phyloP scores from a whole-genome alignment of 2,797 vertebrate species.

The Crocidura indochinensis region DNA sequence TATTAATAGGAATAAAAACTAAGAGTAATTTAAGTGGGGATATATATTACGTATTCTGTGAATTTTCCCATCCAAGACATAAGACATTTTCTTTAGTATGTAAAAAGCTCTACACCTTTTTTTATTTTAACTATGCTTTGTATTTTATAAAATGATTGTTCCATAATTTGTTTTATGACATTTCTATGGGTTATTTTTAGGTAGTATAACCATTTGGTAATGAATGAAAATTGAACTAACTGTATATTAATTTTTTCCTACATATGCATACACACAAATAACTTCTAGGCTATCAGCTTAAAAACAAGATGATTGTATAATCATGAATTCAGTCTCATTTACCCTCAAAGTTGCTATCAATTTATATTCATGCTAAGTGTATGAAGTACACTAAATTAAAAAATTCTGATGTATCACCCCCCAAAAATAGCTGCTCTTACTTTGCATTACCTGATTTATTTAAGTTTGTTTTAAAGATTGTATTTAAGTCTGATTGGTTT shows the following conservation, averaged over 20 bases:
- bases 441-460: not conserved
- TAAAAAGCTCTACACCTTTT: not conserved
- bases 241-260: not conserved
- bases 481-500: not conserved
- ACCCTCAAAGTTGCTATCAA: not conserved
- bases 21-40: not conserved
- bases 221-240: slow-evolving; percentile 2
- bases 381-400: not conserved
- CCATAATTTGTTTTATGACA: not conserved
- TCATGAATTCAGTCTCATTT: slow-evolving; percentile 19
- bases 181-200: not conserved
- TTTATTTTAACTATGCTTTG: slow-evolving; percentile 35
- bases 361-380: not conserved
- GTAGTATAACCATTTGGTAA: slow-evolving; percentile 25
- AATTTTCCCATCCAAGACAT: slow-evolving; percentile 1
- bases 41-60: not conserved
- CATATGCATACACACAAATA: not conserved
- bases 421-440: not conserved
- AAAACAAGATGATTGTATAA: slow-evolving; percentile 16
- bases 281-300: not conserved
- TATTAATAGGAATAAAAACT: not conserved
- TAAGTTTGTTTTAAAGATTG: not conserved
- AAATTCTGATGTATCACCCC: too few species aligned
- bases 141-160: not conserved
- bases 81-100: not conserved